A percentile compares a stretch with the other conserved stretches of the same genome.
Conservation (phyloP, 2,113 vertebrate species). For the Suncus etruscus region DNA sequence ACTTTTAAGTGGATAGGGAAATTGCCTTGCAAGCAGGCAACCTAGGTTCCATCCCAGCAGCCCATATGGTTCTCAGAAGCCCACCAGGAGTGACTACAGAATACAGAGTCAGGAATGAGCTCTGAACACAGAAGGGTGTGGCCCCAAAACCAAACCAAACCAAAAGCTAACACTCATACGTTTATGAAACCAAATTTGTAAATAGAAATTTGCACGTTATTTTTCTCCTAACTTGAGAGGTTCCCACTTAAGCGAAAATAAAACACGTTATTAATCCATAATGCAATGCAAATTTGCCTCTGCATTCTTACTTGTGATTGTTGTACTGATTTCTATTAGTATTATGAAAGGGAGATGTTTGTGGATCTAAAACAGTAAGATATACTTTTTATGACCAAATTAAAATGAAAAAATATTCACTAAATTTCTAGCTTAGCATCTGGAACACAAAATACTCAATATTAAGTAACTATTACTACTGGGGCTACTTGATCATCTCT, state of each 20-base stretch:
- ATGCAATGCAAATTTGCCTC: neutral
- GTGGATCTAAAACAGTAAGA: neutral
- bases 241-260: neutral
- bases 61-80: too few species aligned
- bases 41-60: too few species aligned
- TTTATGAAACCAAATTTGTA: neutral
- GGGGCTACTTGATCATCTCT: neutral
- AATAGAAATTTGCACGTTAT: neutral
- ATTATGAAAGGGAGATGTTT: neutral
- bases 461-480: neutral
- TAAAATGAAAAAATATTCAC: neutral
- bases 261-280: neutral
- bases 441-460: neutral
- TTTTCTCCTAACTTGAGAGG: neutral
- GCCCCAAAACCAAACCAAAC: too few species aligned
- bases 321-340: neutral
- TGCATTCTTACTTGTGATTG: neutral
- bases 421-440: neutral
- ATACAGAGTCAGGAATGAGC: too few species aligned
- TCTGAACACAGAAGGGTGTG: too few species aligned
- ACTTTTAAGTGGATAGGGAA: too few species aligned
- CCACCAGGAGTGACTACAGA: too few species aligned
- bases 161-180: neutral
- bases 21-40: too few species aligned
- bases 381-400: neutral